Percentiles rank a stretch among this genome's conserved stretches.
These are phyloP conservation scores for Habrosyne pyritoides DNA, from an alignment of 2,888 invertebrate genomes.

Conservation along the genomic window DNA sequence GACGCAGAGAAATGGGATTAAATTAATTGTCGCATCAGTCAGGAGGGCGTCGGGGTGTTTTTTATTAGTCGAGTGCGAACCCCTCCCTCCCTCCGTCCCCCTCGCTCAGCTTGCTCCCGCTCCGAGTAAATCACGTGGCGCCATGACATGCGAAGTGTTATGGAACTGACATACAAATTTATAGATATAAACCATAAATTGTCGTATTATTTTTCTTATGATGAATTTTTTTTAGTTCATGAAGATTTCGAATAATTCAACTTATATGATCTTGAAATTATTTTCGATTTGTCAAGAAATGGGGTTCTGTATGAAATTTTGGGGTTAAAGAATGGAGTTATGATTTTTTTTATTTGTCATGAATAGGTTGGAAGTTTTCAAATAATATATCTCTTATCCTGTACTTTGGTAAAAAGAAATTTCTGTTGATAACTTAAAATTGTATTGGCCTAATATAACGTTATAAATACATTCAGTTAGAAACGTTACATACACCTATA, in stretches of 20 bases:
- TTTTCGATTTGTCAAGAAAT: no score
- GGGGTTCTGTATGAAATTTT: no score
- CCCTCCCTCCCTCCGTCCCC: constrained; percentile 32
- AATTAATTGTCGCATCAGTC: constrained; percentile 84
- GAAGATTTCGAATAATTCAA: constrained; percentile 1
- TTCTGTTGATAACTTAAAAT: no score
- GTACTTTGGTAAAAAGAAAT: no score
- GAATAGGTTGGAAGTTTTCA: no score
- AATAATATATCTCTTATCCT: no score
- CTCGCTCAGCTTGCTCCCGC: constrained; percentile 35
- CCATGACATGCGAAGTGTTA: constrained; percentile 33
- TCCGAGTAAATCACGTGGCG: constrained; percentile 73
- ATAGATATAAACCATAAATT: constrained; percentile 5
- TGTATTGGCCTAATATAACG: no score
- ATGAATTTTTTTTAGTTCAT: constrained; percentile 7
- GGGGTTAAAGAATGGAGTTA: no score
- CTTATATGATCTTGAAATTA: no score
- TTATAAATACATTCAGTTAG: no score
- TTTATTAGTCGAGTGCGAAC: constrained; percentile 80
- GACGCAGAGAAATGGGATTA: constrained; percentile 84
- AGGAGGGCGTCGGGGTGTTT: constrained; percentile 83
- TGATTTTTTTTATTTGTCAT: no score
- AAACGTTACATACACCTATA: no score
- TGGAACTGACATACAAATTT: constrained; percentile 36
- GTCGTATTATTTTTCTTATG: background rate